Evolutionary conservation across 2,888 invertebrate genomes (phyloP).

Genomic region (Apodemia hepburni): DNA sequence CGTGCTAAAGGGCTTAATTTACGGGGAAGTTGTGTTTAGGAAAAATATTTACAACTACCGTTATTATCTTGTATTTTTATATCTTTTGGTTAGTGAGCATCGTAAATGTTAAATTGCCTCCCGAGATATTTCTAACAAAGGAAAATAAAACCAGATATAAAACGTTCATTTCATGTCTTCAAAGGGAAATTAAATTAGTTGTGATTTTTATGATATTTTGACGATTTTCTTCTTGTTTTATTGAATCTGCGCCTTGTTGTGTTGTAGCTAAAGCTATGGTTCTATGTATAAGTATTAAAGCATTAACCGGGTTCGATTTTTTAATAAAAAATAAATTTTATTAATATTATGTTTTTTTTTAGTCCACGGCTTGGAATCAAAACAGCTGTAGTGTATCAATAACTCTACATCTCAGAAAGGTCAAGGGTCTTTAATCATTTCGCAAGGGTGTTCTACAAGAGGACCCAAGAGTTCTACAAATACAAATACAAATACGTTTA

Average conservation of each 20-base stretch:
- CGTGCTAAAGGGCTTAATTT: conserved; percentile 9
- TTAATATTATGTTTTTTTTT: too few relatives aligned
- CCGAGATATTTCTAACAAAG: conserved; percentile 5
- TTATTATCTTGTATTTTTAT: conserved; percentile 15
- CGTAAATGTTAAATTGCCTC: conserved; percentile 15
- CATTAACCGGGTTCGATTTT: background rate
- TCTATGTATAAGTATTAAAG: background rate
- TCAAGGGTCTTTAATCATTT: too few relatives aligned
- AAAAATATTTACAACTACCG: conserved; percentile 15
- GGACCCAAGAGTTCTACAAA: too few relatives aligned
- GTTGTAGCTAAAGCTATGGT: background rate
- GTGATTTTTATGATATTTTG: conserved; percentile 5
- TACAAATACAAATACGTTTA: too few relatives aligned
- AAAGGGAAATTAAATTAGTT: conserved; percentile 10
- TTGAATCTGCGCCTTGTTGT: background rate
- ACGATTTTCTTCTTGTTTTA: conserved; percentile 3
- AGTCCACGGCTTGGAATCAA: too few relatives aligned
- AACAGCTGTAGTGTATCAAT: too few relatives aligned
- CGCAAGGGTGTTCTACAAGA: too few relatives aligned
- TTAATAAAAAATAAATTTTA: background rate
- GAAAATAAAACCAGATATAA: conserved; percentile 11
- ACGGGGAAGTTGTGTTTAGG: conserved; percentile 12
- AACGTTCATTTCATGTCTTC: conserved; percentile 10
- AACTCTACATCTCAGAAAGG: too few relatives aligned
- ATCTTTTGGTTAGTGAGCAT: conserved; percentile 2